Evolutionary conservation across 1,140 invertebrate species (phyloP), one percentile per base, ranked within the genome.

Genomic region (Aphelenchoides avenae): DNA sequence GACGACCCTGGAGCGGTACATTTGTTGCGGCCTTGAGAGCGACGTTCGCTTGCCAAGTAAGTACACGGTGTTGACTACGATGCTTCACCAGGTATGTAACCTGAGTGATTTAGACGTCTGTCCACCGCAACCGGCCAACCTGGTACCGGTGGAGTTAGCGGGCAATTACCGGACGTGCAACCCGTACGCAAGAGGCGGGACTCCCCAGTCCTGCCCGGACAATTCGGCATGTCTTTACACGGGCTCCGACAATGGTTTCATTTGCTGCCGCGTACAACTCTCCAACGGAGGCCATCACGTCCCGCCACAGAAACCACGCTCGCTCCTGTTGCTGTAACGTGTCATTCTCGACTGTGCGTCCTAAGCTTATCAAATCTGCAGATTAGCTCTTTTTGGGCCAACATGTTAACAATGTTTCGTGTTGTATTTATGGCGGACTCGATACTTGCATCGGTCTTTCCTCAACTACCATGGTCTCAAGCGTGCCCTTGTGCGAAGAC

Each of bases 161-260:
- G 72, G 72, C 15, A 75, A 75, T 47, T 75, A 75, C 47, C 63
- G 72, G 29, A 68, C 71, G 11, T 75, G 72, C 54, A 75, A 75
- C 40, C 72, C 72, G 33, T 73, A 70, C 43, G 71, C 68, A 13
- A 31, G 68, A 13, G 22, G 24, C 26, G 68, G 71, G 37, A 71
- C 66, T 5, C 66, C 66, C 11, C 66, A 68, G 55, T 51, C 72
- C 18, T 75, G 72, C 44, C 72, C 72, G 9, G 72, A 75, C 49
- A 76, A 76, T 43, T 73, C 73, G 18, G 72, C 72, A 1, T 75
- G 72, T 57, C 64, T 75, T 7, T 75, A 75, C 68, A 75, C 72
- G 9, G 72, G 72, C 22, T 61, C 57, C 22, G 71, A 75, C 54
- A 76, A 76, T 30, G 72, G 72, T 6, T 75, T 75, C 61, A 75